Base-by-base conservation (phyloP, 1,140 invertebrate genomes). In the Coptotermes formosanus region DNA sequence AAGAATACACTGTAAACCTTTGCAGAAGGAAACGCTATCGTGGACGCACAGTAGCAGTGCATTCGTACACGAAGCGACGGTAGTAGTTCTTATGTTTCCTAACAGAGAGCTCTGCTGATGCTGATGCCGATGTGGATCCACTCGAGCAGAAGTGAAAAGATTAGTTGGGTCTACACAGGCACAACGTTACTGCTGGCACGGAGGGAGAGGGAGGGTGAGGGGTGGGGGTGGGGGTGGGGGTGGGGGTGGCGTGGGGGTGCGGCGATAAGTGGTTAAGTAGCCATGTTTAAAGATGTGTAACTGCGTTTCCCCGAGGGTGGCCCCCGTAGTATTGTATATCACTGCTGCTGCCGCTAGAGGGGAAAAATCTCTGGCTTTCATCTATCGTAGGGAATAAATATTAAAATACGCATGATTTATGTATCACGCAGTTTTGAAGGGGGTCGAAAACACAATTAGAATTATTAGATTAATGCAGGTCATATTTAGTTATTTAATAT, bases 271-370 rank as follows among this genome's bases (percentile, higher is more conserved):
- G 64, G 64, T 69, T 69, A 69, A 69, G 64, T 69, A 69, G 64
- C 64, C 64, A n/a, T 69, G 64, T 69, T 69, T 69, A 69, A 69
- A 69, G 64, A 69, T 69, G 64, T 69, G 64, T 69, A 69, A 69
- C 64, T 25, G 64, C n/a, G 64, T 69, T 69, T 69, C 14, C 64
- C 64, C 25, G 25, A 69, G 64, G 64, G 64, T 69, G 64, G 64
- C 64, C 25, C 64, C 16, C 21, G 64, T 69, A 69, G 64, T 69
- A n/a, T 12, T 64, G 59, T 69, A 69, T 69, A 69, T 69, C 64
- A 69, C 64, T n/a, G 64, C 7, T n/a, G 19, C 52, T 14, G 52
- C 52, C 19, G 19, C 52, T 55, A 9, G 19, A 69, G 64, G 64
- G 64, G 64, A 7, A 69, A 69, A n/a, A 69, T 9, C 64, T 69